Conservation (phyloP, 2,888 invertebrate genomes). For the Lepidocyrtoides sp. region DNA sequence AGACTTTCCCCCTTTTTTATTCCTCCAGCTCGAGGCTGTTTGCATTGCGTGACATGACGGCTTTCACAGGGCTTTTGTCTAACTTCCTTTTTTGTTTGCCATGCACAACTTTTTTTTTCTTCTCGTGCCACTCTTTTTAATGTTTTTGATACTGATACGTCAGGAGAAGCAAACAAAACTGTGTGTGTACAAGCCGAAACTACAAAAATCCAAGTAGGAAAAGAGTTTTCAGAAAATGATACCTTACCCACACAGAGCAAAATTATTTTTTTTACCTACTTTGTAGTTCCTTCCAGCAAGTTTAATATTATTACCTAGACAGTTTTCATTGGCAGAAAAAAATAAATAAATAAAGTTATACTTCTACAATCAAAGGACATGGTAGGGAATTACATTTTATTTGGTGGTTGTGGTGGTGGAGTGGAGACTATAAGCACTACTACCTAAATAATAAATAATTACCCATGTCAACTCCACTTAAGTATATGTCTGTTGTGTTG, state of each 20-base stretch:
- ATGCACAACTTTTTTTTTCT: slow-evolving; percentile 42
- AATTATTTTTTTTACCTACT: too few species aligned
- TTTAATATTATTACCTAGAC: not conserved
- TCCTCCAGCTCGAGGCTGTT: slow-evolving; percentile 73
- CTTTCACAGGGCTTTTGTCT: slow-evolving; percentile 69
- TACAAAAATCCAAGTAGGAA: too few species aligned
- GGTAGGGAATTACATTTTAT: not conserved
- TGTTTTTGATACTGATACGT: slow-evolving; percentile 68
- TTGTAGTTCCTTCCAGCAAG: too few species aligned
- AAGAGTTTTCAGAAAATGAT: too few species aligned
- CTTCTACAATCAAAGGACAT: not conserved
- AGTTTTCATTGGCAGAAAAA: too few species aligned
- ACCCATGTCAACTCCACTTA: not conserved
- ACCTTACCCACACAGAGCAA: too few species aligned
- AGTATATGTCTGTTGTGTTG: not conserved
- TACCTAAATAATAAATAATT: too few species aligned
- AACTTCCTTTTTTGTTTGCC: slow-evolving; percentile 37
- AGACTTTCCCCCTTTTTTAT: slow-evolving; percentile 42
- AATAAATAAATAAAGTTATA: too few species aligned
- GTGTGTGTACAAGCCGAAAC: too few species aligned
- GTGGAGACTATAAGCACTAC: too few species aligned
- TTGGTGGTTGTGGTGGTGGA: not conserved
- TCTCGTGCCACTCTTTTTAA: slow-evolving; percentile 43
- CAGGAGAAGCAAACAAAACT: slow-evolving; percentile 47
- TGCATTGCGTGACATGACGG: slow-evolving; percentile 80